These are phyloP conservation scores for Trichonephila clavipes DNA, from an alignment of 1,140 invertebrate genomes.

Conservation along the genomic window DNA sequence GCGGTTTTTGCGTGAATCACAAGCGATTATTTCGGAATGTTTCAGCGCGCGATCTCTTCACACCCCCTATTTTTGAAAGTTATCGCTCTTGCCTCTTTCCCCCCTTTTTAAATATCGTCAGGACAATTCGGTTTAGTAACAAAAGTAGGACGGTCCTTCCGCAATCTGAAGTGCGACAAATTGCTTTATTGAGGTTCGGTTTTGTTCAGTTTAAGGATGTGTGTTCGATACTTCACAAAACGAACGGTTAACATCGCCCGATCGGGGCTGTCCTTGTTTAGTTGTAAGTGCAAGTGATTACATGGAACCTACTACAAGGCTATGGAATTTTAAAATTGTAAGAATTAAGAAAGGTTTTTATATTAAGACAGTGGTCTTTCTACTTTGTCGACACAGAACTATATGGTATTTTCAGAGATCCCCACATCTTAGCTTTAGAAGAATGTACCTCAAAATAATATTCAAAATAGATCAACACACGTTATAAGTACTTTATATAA, in stretches of 20 bases:
- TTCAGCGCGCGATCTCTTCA: background rate
- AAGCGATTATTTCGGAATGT: conserved; percentile 62
- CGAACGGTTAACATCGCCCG: background rate
- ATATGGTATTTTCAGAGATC: too few species aligned
- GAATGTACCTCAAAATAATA: too few species aligned
- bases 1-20: conserved; percentile 51
- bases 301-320: too few species aligned
- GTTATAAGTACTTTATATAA: too few species aligned
- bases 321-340: too few species aligned
- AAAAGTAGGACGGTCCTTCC: conserved; percentile 13
- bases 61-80: background rate
- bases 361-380: too few species aligned
- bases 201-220: background rate
- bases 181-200: conserved; percentile 4
- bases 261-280: background rate
- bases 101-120: background rate
- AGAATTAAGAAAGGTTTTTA: too few species aligned
- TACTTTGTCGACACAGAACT: too few species aligned
- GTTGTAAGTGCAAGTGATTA: too few species aligned
- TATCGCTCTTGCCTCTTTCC: background rate
- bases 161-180: conserved; percentile 47
- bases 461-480: too few species aligned
- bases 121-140: background rate
- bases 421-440: too few species aligned
- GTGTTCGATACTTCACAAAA: background rate